Evolutionary conservation across 1,140 invertebrate species (phyloP).

Genomic region (Leptinotarsa lineolata): DNA sequence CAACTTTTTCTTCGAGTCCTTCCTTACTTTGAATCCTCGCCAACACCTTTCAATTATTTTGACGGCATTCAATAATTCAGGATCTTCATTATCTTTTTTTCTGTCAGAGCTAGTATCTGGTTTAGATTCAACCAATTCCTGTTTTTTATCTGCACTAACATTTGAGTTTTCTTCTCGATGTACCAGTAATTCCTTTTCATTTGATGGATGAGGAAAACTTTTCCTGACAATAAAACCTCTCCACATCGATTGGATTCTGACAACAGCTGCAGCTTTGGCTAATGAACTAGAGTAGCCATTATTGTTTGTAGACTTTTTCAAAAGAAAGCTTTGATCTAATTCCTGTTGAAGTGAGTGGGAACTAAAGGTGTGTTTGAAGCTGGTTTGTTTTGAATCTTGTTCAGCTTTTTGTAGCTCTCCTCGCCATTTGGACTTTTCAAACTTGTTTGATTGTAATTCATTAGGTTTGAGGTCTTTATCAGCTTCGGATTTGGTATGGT

Average conservation of each 20-base stretch:
- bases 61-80: background rate
- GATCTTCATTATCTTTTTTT: background rate
- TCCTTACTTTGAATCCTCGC: constrained; percentile 4
- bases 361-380: constrained; percentile 32
- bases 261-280: constrained; percentile 29
- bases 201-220: background rate
- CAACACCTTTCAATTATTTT: constrained; percentile 13
- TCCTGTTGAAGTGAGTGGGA: constrained; percentile 30
- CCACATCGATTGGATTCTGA: constrained; percentile 42
- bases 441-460: background rate
- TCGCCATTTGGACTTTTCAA: background rate
- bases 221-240: constrained; percentile 34
- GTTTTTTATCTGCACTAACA: constrained; percentile 7
- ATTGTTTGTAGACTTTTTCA: background rate
- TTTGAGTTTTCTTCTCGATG: constrained; percentile 21
- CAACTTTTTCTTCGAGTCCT: background rate
- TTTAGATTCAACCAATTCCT: constrained; percentile 10
- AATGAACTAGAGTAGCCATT: background rate
- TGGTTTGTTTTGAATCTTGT: constrained; percentile 25
- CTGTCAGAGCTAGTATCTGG: background rate
- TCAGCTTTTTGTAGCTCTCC: constrained; percentile 24
- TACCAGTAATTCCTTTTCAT: background rate
- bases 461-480: background rate
- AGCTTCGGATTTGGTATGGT: background rate
- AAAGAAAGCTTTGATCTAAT: constrained; percentile 22